phyloP scores from a whole-genome alignment of 2,797 vertebrate species.

The Rhynchonycteris naso region DNA sequence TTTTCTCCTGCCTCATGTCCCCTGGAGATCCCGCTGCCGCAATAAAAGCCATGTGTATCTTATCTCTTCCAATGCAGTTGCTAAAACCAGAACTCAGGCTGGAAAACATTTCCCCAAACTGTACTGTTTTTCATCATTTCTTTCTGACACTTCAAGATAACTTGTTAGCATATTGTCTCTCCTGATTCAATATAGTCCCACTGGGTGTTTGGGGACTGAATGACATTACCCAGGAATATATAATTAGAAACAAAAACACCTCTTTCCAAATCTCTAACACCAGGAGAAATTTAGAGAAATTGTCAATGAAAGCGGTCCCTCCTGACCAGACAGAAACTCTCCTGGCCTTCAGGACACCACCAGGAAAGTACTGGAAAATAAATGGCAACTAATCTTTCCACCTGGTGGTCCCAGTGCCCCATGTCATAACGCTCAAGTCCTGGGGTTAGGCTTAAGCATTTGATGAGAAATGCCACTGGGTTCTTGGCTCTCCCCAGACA shows the following conservation, averaged over 20 bases:
- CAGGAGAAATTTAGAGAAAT: background rate
- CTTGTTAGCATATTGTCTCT: slow-evolving; percentile 6
- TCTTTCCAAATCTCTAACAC: slow-evolving; percentile 6
- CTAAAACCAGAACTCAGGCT: slow-evolving; percentile 56
- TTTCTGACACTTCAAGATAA: slow-evolving; percentile 69
- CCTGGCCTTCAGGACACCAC: background rate
- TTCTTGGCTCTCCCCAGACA: background rate
- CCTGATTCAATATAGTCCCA: background rate
- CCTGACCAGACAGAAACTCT: background rate
- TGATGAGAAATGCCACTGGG: background rate
- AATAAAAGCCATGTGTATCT: slow-evolving; percentile 48
- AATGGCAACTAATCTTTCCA: background rate
- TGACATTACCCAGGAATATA: slow-evolving; percentile 63
- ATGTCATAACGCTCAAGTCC: background rate
- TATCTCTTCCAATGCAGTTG: slow-evolving; percentile 41
- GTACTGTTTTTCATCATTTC: slow-evolving; percentile 50
- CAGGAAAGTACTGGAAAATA: background rate
- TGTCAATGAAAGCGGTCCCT: background rate
- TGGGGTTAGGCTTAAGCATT: background rate
- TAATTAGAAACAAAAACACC: slow-evolving; percentile 54
- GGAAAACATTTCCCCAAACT: slow-evolving; percentile 42
- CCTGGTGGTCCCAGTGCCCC: background rate
- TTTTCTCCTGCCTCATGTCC: slow-evolving; percentile 54
- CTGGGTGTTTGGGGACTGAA: background rate
- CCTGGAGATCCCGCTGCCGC: background rate